Conservation (phyloP, 2,113 vertebrate species). For the Scortum barcoo region DNA sequence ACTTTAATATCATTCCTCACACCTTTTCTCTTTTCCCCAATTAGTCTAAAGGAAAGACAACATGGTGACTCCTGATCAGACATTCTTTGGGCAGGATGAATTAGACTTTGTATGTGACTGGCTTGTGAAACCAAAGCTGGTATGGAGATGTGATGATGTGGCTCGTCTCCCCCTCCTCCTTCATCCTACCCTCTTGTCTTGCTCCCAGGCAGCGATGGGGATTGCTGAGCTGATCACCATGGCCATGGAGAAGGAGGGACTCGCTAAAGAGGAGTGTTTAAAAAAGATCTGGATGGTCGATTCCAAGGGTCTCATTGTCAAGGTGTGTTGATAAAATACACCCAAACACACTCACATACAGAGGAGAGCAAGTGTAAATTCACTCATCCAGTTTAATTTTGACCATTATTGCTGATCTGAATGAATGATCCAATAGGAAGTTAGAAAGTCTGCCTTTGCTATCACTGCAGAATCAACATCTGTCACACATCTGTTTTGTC, state of each 20-base stretch:
- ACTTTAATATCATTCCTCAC: background rate
- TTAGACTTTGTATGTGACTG: background rate
- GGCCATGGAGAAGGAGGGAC: slow-evolving; percentile 96
- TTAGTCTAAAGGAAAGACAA: background rate
- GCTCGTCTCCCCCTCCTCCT: background rate
- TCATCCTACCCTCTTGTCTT: background rate
- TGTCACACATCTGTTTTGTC: slow-evolving; percentile 52
- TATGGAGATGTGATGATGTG: too few relatives aligned
- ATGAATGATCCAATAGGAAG: background rate
- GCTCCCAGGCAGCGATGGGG: slow-evolving; percentile 92
- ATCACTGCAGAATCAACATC: slow-evolving; percentile 13
- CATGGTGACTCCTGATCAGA: background rate
- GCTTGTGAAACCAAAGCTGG: background rate
- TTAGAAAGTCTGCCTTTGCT: slow-evolving; percentile 11
- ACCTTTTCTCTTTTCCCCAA: background rate
- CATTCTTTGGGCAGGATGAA: too few relatives aligned
- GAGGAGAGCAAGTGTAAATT: background rate
- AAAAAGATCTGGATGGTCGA: slow-evolving; percentile 98
- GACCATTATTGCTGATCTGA: background rate
- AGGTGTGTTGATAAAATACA: slow-evolving; percentile 84
- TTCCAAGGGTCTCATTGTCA: slow-evolving; percentile 96
- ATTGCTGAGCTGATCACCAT: slow-evolving; percentile 95
- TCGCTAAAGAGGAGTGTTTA: slow-evolving; percentile 83
- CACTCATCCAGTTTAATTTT: background rate
- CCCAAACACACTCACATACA: background rate